Evolutionary conservation across 2,888 invertebrate species (phyloP), one percentile per base, ranked within the genome.

Genomic region (Caenorhabditis virilis): DNA sequence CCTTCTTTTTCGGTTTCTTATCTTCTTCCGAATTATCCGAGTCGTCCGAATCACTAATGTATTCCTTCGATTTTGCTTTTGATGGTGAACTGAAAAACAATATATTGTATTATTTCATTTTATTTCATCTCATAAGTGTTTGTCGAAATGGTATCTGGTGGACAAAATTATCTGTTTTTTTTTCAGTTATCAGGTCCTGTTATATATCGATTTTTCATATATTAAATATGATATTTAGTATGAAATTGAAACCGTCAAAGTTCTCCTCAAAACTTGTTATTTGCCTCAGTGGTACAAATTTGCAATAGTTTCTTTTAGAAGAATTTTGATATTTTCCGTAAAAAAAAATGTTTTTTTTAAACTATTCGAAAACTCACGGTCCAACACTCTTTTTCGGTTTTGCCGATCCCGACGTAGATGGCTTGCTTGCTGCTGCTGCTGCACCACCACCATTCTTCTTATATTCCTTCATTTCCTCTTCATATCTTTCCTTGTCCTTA

Each of bases 401-500:
- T 30, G 51, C 48, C 16, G 62, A 47, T 15, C 50, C 56, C 7
- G 63, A 38, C 15, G 55, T 5, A 9, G 56, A 26, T 2, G 62
- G 48, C 22, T 15, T 25, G 16, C 23, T 11, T 41, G 47, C 26
- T 27, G 16, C 42, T 15, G 22, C 23, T 30, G 30, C 22, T 26
- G 27, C 30, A 5, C 25, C 20, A 16, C 13, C 33, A 13, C 72
- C 76, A 42, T 33, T 68, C 41, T 64, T 78, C 81, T 90, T 90
- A 85, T 93, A 97, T 78, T 91, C 91, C 78, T 90, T 89, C 93
- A 95, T 94, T 11, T 91, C 91, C 69, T 88, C 87, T 46, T 88
- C 88, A 84, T 95, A 97, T 36, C 91, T 90, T 82, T 91, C 91
- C 84, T 93, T 95, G 2, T 90, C 89, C 83, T 91, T 90, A 13